phyloP scores from a whole-genome alignment of 2,797 vertebrate genomes.

The Psittacula echo region DNA sequence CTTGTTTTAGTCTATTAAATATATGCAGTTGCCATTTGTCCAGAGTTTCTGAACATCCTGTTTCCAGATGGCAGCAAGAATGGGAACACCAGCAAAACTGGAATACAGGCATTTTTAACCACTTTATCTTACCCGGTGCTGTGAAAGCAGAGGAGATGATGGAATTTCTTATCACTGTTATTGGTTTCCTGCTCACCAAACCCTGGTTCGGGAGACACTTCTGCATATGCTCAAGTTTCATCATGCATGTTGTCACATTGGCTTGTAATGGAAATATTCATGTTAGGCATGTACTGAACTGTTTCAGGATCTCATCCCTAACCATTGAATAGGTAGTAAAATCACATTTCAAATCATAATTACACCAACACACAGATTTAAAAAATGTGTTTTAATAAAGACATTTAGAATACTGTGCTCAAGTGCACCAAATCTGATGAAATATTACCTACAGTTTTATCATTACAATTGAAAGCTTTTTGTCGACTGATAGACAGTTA shows the following conservation, averaged over 20 bases:
- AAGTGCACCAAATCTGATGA: not conserved
- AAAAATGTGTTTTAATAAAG: not conserved
- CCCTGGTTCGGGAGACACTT: conserved; percentile 7
- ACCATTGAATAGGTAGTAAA: not conserved
- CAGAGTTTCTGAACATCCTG: conserved; percentile 61
- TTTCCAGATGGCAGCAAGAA: conserved; percentile 61
- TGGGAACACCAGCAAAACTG: conserved; percentile 20
- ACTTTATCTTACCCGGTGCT: conserved; percentile 28
- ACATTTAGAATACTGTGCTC: not conserved
- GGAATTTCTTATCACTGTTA: conserved; percentile 59
- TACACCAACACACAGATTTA: not conserved
- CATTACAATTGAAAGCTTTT: not conserved
- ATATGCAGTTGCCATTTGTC: not conserved
- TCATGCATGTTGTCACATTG: conserved; percentile 37
- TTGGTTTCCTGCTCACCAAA: conserved; percentile 50
- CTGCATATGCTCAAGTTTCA: conserved; percentile 51
- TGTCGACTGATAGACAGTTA: not conserved
- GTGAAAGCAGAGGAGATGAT: conserved; percentile 42
- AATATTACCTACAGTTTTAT: not conserved
- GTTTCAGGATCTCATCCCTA: not conserved
- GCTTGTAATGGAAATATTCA: conserved; percentile 48
- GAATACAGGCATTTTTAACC: conserved; percentile 47
- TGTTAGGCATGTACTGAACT: conserved; percentile 18
- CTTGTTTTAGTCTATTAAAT: conserved; percentile 24
- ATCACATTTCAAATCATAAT: conserved; percentile 8